These are phyloP conservation scores for Pleuronectes platessa DNA, from an alignment of 2,113 vertebrate species.

Conservation along the genomic window DNA sequence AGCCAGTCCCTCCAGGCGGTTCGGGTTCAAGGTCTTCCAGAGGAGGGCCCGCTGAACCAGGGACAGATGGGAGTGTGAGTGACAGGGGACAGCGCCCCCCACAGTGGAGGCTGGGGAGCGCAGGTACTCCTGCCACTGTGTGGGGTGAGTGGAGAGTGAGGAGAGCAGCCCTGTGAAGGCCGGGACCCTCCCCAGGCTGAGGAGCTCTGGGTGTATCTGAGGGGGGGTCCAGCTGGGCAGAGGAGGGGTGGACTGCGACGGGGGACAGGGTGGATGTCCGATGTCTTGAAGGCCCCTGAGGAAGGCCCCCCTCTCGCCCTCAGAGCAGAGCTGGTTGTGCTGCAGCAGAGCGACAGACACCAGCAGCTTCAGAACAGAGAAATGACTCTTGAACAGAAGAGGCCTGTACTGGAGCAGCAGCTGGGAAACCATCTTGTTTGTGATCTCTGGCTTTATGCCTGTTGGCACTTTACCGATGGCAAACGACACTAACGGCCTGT, in stretches of 20 bases:
- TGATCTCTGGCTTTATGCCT: constrained; percentile 71
- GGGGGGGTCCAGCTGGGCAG: constrained; percentile 81
- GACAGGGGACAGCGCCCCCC: constrained; percentile 77
- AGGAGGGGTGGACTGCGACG: not conserved
- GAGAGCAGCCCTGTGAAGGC: constrained; percentile 79
- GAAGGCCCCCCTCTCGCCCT: constrained; percentile 78
- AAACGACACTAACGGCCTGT: constrained; percentile 7
- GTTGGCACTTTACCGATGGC: constrained; percentile 29
- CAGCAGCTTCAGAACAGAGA: constrained; percentile 77
- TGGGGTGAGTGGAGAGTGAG: constrained; percentile 76
- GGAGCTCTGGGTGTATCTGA: constrained; percentile 73
- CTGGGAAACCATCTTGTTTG: constrained; percentile 67
- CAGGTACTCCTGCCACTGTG: constrained; percentile 86
- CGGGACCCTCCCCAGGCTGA: constrained; percentile 78
- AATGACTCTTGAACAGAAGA: constrained; percentile 72
- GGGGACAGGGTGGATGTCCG: not conserved
- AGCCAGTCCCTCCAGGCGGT: constrained; percentile 69
- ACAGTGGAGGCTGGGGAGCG: constrained; percentile 78
- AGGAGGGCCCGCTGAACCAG: constrained; percentile 85
- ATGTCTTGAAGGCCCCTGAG: constrained; percentile 76
- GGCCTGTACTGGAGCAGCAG: constrained; percentile 77
- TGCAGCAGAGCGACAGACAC: constrained; percentile 77
- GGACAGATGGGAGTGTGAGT: constrained; percentile 79
- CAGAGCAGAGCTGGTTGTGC: constrained; percentile 66
- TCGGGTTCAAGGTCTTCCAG: constrained; percentile 84